Percentiles rank a stretch among this genome's conserved stretches.
Evolutionary conservation across 1,140 invertebrate species (phyloP).

Genomic region (Cydia amplana): DNA sequence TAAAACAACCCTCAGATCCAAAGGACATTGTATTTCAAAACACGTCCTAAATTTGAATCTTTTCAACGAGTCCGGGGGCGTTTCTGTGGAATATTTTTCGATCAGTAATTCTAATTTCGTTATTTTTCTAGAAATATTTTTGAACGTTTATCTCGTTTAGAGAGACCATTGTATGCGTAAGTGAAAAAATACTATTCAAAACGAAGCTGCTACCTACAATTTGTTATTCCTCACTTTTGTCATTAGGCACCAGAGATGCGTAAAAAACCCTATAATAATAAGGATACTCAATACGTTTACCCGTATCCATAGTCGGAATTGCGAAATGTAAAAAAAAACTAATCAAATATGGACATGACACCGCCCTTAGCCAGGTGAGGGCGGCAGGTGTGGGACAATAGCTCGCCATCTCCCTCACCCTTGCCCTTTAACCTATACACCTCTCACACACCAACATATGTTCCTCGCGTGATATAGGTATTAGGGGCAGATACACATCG

Average conservation of each 20-base stretch:
- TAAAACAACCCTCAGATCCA: constrained; percentile 28
- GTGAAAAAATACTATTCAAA: background rate
- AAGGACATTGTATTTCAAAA: constrained; percentile 32
- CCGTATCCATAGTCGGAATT: constrained; percentile 64
- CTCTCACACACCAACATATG: constrained; percentile 53
- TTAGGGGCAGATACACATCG: constrained; percentile 61
- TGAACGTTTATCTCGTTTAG: constrained; percentile 11
- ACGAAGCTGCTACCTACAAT: background rate
- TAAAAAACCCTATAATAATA: background rate
- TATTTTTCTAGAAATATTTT: background rate
- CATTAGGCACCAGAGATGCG: too few species aligned
- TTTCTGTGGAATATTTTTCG: constrained; percentile 29
- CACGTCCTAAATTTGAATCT: constrained; percentile 30
- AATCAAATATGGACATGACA: constrained; percentile 72
- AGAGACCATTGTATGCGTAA: background rate
- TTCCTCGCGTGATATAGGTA: constrained; percentile 62
- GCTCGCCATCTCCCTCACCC: constrained; percentile 55
- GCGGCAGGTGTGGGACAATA: constrained; percentile 68
- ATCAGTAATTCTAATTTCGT: constrained; percentile 22
- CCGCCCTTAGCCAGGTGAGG: constrained; percentile 63
- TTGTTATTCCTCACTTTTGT: background rate
- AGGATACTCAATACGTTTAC: background rate
- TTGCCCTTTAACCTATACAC: constrained; percentile 34
- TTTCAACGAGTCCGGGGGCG: constrained; percentile 27
- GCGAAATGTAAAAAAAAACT: constrained; percentile 63